Conservation (phyloP, 1,140 invertebrate genomes). For the Zaprionus africanus region DNA sequence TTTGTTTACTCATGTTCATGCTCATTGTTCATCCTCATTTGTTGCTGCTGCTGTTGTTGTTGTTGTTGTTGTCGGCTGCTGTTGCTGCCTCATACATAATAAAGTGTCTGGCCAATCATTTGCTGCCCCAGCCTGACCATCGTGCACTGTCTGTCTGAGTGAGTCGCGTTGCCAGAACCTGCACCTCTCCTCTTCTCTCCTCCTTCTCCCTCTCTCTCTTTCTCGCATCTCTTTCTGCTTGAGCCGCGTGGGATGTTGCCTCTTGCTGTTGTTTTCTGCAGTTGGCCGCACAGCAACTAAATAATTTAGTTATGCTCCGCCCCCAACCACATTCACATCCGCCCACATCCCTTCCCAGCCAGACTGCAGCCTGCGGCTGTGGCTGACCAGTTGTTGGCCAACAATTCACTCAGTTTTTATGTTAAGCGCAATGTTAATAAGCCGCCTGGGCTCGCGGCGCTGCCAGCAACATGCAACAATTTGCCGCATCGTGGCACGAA, state of each 20-base stretch:
- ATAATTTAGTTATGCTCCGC: constrained; percentile 75
- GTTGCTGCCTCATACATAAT: constrained; percentile 70
- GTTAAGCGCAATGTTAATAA: constrained; percentile 65
- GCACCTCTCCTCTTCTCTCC: background rate
- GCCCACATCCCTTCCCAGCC: constrained; percentile 11
- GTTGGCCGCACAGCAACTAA: constrained; percentile 65
- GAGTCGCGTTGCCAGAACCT: constrained; percentile 48
- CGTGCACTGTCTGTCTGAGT: constrained; percentile 58
- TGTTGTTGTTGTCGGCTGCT: constrained; percentile 48
- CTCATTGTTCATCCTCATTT: constrained; percentile 72
- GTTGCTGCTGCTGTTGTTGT: constrained; percentile 34
- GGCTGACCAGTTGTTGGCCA: constrained; percentile 61
- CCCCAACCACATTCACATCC: constrained; percentile 10
- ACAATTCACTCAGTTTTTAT: constrained; percentile 55
- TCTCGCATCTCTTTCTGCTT: background rate
- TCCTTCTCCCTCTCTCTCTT: background rate
- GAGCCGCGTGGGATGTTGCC: background rate
- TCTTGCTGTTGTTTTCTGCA: constrained; percentile 56
- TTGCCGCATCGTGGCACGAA: background rate
- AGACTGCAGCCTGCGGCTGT: constrained; percentile 15
- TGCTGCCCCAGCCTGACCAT: constrained; percentile 53
- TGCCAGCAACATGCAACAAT: constrained; percentile 13
- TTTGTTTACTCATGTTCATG: constrained; percentile 79
- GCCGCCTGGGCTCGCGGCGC: constrained; percentile 23
- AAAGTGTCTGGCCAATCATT: constrained; percentile 82